Evolutionary conservation across 2,888 invertebrate genomes (phyloP).

Genomic region (Diachrysia chrysitis): DNA sequence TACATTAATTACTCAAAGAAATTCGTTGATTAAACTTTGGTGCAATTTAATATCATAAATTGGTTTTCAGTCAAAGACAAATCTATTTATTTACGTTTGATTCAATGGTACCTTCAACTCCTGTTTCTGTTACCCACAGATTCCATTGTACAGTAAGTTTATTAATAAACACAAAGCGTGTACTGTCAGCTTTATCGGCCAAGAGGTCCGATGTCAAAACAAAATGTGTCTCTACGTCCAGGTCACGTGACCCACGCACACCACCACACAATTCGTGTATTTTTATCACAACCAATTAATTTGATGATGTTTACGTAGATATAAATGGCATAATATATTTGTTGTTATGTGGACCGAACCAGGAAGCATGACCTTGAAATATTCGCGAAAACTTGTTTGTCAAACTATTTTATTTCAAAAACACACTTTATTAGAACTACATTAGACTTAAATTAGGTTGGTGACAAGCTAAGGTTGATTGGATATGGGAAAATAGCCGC

Average conservation of each 20-base stretch:
- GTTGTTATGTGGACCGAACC: conserved; percentile 47
- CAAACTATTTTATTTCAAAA: conserved; percentile 22
- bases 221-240: neutral
- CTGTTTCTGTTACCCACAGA: neutral
- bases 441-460: conserved; percentile 36
- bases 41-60: too few relatives aligned
- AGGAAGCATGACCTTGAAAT: conserved; percentile 59
- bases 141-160: neutral
- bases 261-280: conserved; percentile 23
- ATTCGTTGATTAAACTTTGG: neutral
- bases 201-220: conserved; percentile 9
- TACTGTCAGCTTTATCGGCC: neutral
- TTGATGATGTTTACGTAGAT: conserved; percentile 17
- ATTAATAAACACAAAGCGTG: neutral
- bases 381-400: conserved; percentile 61
- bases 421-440: conserved; percentile 25
- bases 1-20: too few relatives aligned
- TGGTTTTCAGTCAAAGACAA: neutral
- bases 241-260: conserved; percentile 21
- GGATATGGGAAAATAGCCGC: conserved; percentile 48
- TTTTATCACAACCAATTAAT: conserved; percentile 39
- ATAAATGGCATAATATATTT: conserved; percentile 37
- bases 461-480: neutral
- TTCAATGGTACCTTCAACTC: neutral
- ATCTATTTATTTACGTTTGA: neutral